Evolutionary conservation across 2,888 invertebrate species (phyloP).

Genomic region (Syrista parreyssii): DNA sequence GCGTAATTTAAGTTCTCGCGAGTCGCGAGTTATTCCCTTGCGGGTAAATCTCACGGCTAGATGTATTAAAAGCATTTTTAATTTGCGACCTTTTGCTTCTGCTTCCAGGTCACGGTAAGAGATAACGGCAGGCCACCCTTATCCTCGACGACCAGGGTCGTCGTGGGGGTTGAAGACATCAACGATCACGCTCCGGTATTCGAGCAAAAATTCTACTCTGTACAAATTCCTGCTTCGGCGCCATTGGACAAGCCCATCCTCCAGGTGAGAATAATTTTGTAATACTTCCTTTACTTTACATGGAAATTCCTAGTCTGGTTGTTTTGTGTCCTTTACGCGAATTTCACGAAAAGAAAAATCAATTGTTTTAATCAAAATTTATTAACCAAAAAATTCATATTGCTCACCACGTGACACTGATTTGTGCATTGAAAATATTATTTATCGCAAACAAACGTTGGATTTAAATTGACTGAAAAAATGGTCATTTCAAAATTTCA

Average conservation of each 20-base stretch:
- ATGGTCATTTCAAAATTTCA: too few relatives aligned
- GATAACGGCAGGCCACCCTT: slow-evolving; percentile 82
- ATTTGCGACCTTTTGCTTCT: slow-evolving; percentile 14
- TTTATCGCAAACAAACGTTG: neutral
- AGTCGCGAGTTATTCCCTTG: neutral
- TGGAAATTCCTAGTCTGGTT: neutral
- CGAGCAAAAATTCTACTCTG: slow-evolving; percentile 83
- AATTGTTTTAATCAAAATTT: neutral
- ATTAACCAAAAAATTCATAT: neutral
- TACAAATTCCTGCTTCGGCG: slow-evolving; percentile 77
- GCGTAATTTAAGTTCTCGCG: slow-evolving; percentile 3
- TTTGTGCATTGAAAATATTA: neutral
- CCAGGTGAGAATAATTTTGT: slow-evolving; percentile 68
- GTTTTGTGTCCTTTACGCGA: neutral
- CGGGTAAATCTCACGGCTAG: neutral
- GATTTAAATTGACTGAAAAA: too few relatives aligned
- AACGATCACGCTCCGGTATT: slow-evolving; percentile 92
- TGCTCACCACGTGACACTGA: neutral
- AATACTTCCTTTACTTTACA: neutral
- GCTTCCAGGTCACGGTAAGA: slow-evolving; percentile 74
- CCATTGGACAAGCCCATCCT: slow-evolving; percentile 70
- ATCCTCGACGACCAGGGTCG: slow-evolving; percentile 83
- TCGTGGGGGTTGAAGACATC: slow-evolving; percentile 82
- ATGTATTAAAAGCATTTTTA: neutral
- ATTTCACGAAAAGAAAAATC: neutral